Evolutionary conservation across 2,797 vertebrate species (phyloP).

Genomic region (Borostomias antarcticus): DNA sequence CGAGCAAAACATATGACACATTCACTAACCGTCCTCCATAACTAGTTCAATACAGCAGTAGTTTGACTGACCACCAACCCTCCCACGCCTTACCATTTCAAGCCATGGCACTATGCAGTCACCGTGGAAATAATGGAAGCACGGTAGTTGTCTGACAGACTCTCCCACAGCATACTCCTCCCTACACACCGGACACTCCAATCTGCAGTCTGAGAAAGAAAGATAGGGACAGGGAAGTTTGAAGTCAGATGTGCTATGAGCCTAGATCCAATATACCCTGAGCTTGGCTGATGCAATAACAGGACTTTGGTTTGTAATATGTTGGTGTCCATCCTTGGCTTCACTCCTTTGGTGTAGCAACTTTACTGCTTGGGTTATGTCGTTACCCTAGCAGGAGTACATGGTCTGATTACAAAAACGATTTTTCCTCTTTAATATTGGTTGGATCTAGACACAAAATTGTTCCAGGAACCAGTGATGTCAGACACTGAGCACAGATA

Average conservation of each 20-base stretch:
- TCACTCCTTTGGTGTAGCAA: no score
- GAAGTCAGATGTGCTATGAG: background rate
- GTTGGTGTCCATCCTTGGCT: no score
- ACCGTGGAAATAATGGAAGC: conserved; percentile 91
- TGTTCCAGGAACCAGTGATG: conserved; percentile 32
- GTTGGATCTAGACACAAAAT: no score
- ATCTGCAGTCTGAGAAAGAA: conserved; percentile 61
- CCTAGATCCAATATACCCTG: background rate
- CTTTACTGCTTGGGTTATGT: background rate
- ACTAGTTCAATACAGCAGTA: conserved; percentile 13
- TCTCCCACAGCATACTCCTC: conserved; percentile 86
- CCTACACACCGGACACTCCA: conserved; percentile 89
- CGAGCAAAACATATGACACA: conserved; percentile 2
- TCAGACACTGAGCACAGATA: background rate
- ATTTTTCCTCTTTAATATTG: background rate
- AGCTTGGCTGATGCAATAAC: background rate
- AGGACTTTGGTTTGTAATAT: no score
- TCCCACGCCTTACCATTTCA: conserved; percentile 84
- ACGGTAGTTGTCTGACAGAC: conserved; percentile 86
- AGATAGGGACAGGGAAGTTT: background rate
- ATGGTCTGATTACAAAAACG: background rate
- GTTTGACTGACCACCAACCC: conserved; percentile 4
- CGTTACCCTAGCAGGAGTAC: background rate
- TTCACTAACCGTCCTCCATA: conserved; percentile 15
- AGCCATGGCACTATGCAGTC: conserved; percentile 93